These are phyloP conservation scores for Tenualosa thibaudeaui DNA, from an alignment of 2,797 vertebrate genomes.

Conservation along the genomic window DNA sequence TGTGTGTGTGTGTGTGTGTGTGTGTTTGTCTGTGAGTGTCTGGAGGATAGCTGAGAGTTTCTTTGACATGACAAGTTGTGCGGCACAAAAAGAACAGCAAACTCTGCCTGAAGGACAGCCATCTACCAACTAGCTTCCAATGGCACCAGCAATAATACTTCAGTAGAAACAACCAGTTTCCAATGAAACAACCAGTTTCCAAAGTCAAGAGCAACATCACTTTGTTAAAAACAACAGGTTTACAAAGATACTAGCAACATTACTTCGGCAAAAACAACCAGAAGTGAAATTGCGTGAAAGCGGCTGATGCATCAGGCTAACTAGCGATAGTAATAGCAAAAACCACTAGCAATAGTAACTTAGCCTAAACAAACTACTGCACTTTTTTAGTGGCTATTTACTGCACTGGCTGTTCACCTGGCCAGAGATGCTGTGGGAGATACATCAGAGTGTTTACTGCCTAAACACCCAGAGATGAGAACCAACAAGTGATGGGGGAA, in stretches of 20 bases:
- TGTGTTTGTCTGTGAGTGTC: constrained; percentile 53
- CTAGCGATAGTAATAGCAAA: too few relatives aligned
- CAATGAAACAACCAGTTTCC: too few relatives aligned
- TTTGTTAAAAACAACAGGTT: too few relatives aligned
- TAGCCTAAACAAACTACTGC: too few relatives aligned
- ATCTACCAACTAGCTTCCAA: background rate
- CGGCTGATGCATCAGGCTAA: too few relatives aligned
- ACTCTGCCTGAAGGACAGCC: background rate
- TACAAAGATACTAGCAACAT: too few relatives aligned
- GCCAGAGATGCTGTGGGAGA: background rate
- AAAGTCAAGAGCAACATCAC: too few relatives aligned
- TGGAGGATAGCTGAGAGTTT: constrained; percentile 40
- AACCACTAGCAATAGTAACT: too few relatives aligned
- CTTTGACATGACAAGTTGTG: background rate
- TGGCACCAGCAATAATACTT: too few relatives aligned
- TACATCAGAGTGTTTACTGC: background rate
- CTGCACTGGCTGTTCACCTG: background rate
- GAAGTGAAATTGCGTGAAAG: too few relatives aligned
- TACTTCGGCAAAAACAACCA: too few relatives aligned
- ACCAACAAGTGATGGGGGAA: constrained; percentile 3
- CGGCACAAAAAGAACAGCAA: background rate
- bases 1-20: constrained; percentile 20
- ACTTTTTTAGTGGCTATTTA: too few relatives aligned
- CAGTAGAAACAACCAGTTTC: background rate
- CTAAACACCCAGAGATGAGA: background rate